Evolutionary conservation across 2,888 invertebrate species (phyloP), one percentile per base, ranked within the genome.

Genomic region (Amorpha juglandis): DNA sequence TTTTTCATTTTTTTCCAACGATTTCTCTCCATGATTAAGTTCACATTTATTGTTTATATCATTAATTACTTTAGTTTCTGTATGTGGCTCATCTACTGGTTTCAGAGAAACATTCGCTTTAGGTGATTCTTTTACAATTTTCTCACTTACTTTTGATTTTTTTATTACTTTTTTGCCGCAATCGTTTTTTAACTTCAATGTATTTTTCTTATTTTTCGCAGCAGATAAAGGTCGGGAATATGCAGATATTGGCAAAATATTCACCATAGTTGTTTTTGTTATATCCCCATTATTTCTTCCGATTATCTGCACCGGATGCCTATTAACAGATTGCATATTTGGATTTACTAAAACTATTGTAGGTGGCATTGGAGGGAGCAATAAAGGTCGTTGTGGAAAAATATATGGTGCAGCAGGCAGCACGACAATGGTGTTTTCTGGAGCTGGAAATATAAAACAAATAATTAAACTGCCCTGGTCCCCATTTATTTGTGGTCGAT

Each of bases 191-290:
- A 79, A 63, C 70, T 84, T 91, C 0, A 80, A 67, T 76, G 70
- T 81, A 70, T 65, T 82, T 76, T 87, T 92, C 74, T 87, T 92
- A 68, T 66, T 75, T 82, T 88, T 92, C 38, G 74, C 79, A 27
- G 86, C 89, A 63, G 93, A 92, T 51, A 92, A 69, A 42, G 92
- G 88, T 68, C 83, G 85, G 19, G 93, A 92, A 77, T 92, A 93
- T n/a, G 93, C 93, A 55, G 93, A 88, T 86, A 93, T 92, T 35
- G 93, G 93, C 69, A 92, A 77, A 68, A 92, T 89, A 80, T 93
- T 93, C 45, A 93, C 93, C 91, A 91, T 93, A 47, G 93, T 93
- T 47, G 93, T 93, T 85, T 87, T 93, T 33, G 93, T 92, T 55
- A 88, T 84, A 74, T 93, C 92, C 71, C 82, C 86, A 72, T 71